Percentiles rank a stretch among this genome's conserved stretches.
Conservation (phyloP, 37 sponge, comb jelly and placozoan genomes). For the Haliclona indistincta region DNA sequence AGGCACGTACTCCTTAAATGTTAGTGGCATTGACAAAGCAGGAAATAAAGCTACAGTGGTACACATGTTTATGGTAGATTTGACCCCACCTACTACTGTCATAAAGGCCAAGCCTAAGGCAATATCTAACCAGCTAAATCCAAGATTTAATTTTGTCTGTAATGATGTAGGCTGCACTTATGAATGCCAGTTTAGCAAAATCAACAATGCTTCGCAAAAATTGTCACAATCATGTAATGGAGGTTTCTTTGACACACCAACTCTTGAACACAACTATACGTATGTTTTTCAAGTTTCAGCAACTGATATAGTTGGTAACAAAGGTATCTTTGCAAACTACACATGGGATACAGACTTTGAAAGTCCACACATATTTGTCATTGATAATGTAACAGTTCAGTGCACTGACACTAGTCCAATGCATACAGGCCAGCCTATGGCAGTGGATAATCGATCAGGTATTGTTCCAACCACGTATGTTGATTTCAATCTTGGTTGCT, state of each 20-base stretch:
- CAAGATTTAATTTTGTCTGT: slow-evolving; percentile 6
- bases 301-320: slow-evolving; percentile 42
- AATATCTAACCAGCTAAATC: slow-evolving; percentile 12
- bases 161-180: slow-evolving; percentile 6
- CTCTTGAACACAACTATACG: not conserved
- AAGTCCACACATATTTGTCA: not conserved
- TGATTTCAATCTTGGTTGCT: slow-evolving; percentile 12
- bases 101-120: not conserved
- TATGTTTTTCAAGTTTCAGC: slow-evolving; percentile 21
- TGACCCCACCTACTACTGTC: slow-evolving; percentile 21
- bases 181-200: not conserved
- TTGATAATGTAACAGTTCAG: slow-evolving; percentile 3
- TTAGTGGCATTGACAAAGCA: slow-evolving; percentile 26
- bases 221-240: not conserved
- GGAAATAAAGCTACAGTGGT: slow-evolving; percentile 19
- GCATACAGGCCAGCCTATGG: slow-evolving; percentile 23
- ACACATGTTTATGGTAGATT: slow-evolving; percentile 30
- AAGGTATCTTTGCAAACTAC: not conserved
- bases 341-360: slow-evolving; percentile 43
- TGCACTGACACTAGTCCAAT: slow-evolving; percentile 14
- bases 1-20: slow-evolving; percentile 4
- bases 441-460: slow-evolving; percentile 10
- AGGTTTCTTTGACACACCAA: slow-evolving; percentile 4
- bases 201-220: not conserved
- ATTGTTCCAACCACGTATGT: slow-evolving; percentile 1